phyloP scores from a whole-genome alignment of 2,888 invertebrate genomes.

The Andrena fulva region DNA sequence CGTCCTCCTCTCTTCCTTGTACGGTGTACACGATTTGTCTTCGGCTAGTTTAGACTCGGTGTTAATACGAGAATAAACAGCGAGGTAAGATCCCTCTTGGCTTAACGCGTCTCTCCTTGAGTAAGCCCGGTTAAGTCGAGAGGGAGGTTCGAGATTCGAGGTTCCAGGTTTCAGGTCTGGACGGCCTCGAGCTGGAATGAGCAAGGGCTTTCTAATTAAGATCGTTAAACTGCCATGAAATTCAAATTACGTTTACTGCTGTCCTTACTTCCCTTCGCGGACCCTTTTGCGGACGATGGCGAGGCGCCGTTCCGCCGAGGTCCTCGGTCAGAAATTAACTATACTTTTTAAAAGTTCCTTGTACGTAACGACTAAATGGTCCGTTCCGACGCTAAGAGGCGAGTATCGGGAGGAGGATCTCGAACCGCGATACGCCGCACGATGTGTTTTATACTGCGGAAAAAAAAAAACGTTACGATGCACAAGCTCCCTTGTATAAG shows the following conservation, averaged over 20 bases:
- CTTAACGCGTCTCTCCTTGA: conserved; percentile 78
- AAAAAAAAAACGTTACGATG: background rate
- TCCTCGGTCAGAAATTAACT: conserved; percentile 62
- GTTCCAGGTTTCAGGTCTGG: conserved; percentile 70
- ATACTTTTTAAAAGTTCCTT: conserved; percentile 49
- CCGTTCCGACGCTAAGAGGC: background rate
- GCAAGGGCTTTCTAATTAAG: conserved; percentile 83
- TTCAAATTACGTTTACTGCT: conserved; percentile 82
- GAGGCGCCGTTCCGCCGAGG: conserved; percentile 41
- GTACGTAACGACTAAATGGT: background rate
- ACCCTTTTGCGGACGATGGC: conserved; percentile 70
- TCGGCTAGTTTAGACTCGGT: conserved; percentile 76
- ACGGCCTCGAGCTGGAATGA: conserved; percentile 72
- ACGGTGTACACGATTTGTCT: conserved; percentile 77
- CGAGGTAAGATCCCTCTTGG: conserved; percentile 76
- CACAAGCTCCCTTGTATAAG: background rate
- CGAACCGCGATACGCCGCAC: background rate
- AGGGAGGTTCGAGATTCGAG: conserved; percentile 77
- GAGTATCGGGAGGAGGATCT: background rate
- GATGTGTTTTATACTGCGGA: conserved; percentile 2
- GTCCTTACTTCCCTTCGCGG: conserved; percentile 73
- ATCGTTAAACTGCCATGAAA: conserved; percentile 84
- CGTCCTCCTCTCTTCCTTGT: conserved; percentile 55
- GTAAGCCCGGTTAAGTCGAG: conserved; percentile 77
- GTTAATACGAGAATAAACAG: conserved; percentile 83